phyloP scores from a whole-genome alignment of 2,888 invertebrate genomes.

The Crocallis elinguaria region DNA sequence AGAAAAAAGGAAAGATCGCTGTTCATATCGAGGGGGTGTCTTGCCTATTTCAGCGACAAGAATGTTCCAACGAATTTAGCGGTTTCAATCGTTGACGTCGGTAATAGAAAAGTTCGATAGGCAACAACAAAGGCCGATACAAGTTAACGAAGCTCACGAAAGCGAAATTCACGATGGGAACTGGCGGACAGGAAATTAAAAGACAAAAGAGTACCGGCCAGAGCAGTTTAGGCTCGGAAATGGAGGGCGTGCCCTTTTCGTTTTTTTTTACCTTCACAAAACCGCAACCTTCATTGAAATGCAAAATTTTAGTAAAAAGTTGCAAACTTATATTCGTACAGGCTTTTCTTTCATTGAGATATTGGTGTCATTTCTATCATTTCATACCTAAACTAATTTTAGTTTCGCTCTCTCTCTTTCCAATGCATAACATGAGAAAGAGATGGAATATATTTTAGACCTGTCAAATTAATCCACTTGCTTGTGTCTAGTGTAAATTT shows the following conservation, averaged over 20 bases:
- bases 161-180: conserved; percentile 78
- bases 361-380: too few relatives aligned
- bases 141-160: conserved; percentile 82
- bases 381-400: too few relatives aligned
- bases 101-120: conserved; percentile 83
- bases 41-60: conserved; percentile 57
- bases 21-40: conserved; percentile 57
- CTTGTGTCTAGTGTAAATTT: too few relatives aligned
- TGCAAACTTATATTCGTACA: background rate
- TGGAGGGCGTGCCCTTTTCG: conserved; percentile 67
- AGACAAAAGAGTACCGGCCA: conserved; percentile 80
- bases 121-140: conserved; percentile 80
- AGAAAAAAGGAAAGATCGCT: conserved; percentile 62
- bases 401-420: too few relatives aligned
- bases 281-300: conserved; percentile 58
- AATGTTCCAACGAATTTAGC: conserved; percentile 78
- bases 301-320: conserved; percentile 42
- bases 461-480: too few relatives aligned
- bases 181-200: conserved; percentile 82
- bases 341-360: too few relatives aligned
- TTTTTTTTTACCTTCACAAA: conserved; percentile 62
- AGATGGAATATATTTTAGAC: too few relatives aligned
- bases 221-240: conserved; percentile 79
- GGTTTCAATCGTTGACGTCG: conserved; percentile 77
- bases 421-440: too few relatives aligned